Conservation (phyloP, 2,113 vertebrate genomes). For the Oryctolagus cuniculus region DNA sequence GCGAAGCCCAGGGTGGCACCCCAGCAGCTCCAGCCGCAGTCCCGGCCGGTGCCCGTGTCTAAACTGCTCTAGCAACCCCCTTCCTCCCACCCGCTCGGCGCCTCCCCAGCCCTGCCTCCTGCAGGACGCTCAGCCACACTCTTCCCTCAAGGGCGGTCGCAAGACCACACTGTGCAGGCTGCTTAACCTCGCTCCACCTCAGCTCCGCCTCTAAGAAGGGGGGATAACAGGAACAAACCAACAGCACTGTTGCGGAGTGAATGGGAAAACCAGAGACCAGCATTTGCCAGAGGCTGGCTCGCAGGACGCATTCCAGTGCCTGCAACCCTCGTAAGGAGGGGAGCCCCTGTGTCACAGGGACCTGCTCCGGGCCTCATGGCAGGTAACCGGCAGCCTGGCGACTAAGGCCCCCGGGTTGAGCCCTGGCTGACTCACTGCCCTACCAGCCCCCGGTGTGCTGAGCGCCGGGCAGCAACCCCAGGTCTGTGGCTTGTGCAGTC, state of each 20-base stretch:
- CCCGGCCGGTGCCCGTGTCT: not conserved
- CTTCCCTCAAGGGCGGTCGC: not conserved
- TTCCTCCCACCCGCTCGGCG: not conserved
- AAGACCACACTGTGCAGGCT: not conserved
- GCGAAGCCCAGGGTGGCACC: not conserved
- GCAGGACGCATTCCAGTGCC: accelerated
- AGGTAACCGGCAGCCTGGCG: too few relatives aligned
- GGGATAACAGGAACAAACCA: not conserved
- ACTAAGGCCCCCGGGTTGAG: not conserved
- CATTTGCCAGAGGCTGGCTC: not conserved
- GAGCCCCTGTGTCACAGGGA: not conserved
- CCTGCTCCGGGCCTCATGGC: not conserved
- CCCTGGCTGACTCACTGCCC: accelerated
- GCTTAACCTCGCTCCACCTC: not conserved
- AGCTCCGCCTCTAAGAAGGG: not conserved
- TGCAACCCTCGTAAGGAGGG: not conserved
- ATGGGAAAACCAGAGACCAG: accelerated
- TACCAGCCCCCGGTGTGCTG: not conserved
- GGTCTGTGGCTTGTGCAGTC: not conserved
- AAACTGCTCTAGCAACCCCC: too few relatives aligned
- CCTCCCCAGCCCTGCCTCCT: not conserved
- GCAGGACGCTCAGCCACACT: not conserved
- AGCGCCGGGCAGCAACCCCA: not conserved
- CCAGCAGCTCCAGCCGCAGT: not conserved
- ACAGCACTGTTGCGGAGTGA: not conserved